Percentiles rank a stretch among this genome's conserved stretches.
phyloP scores from a whole-genome alignment of 2,113 vertebrate genomes.

The Pelmatolapia mariae region DNA sequence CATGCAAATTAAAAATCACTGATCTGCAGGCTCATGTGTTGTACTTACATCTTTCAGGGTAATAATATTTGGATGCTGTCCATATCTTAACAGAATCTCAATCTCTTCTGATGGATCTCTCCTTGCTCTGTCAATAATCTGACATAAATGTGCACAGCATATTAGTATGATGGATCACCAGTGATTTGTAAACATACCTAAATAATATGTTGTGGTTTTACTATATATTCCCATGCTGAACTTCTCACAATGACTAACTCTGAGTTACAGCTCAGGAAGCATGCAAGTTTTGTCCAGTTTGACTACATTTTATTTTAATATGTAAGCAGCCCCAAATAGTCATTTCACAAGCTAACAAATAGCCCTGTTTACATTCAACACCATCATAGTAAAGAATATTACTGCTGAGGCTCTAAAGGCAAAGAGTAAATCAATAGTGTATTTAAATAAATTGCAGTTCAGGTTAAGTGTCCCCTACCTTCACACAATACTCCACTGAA shows the following conservation, averaged over 20 bases:
- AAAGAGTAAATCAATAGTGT: background rate
- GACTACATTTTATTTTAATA: background rate
- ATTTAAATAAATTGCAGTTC: background rate
- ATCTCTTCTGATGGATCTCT: slow-evolving; percentile 93
- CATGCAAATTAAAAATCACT: background rate
- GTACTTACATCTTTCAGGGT: slow-evolving; percentile 89
- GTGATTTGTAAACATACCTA: background rate
- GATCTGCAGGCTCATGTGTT: background rate
- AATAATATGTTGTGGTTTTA: background rate
- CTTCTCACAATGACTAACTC: background rate
- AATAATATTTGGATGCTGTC: slow-evolving; percentile 93
- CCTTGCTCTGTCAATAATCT: slow-evolving; percentile 90
- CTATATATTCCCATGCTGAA: background rate
- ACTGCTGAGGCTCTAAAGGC: background rate
- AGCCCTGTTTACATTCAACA: background rate
- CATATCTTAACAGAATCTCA: slow-evolving; percentile 90
- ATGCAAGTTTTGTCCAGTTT: background rate
- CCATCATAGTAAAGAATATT: background rate
- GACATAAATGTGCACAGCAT: slow-evolving; percentile 5
- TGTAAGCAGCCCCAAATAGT: background rate
- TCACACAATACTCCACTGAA: slow-evolving; percentile 88
- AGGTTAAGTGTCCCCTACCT: slow-evolving; percentile 71
- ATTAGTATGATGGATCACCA: background rate
- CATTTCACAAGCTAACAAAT: background rate
- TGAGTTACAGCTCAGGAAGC: background rate